Evolutionary conservation across 2,797 vertebrate genomes (phyloP), one percentile per base, ranked within the genome.

Genomic region (Sebastes oblongus): DNA sequence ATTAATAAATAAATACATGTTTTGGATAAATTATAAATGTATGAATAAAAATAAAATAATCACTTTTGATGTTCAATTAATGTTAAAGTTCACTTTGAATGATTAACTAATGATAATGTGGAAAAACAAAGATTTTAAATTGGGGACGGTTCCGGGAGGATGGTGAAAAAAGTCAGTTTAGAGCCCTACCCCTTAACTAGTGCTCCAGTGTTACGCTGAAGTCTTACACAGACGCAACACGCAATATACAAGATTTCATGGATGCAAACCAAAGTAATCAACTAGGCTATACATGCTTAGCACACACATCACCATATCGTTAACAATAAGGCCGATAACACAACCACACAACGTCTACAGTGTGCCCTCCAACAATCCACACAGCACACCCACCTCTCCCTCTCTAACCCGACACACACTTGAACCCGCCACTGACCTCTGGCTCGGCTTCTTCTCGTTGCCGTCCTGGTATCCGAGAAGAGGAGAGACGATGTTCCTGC

Each of bases 81-180:
- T 42, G 13, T 6, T 1, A 42, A 16, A 42, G 39, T 14, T 42
- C 39, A 42, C 39, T 42, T 42, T 16, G 39, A 16, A 42, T 42
- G 39, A 42, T 16, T 42, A 42, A 39, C 36, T 14, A 39, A 39
- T 42, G 39, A 14, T 42, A 42, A 42, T 42, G 39, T 42, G 14
- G 39, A 42, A 46, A 14, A 46, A 46, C 42, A 46, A 46, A 46
- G 14, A 46, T 18, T 42, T 42, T 46, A 46, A 46, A 46, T 46
- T 46, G 0, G 0, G 14, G 14, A 46, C 0, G 42, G 42, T 46
- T 46, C 42, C 3, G 14, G 42, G 42, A 42, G 42, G 42, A 46
- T 6, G 39, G 39, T 42, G 39, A 42, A 14, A 42, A 42, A 42
- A 42, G 39, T 46, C 1, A 3, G 3, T 46, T 46, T 16, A 46